Evolutionary conservation across 2,888 invertebrate species (phyloP).

Genomic region (Entomobrya multifasciata): DNA sequence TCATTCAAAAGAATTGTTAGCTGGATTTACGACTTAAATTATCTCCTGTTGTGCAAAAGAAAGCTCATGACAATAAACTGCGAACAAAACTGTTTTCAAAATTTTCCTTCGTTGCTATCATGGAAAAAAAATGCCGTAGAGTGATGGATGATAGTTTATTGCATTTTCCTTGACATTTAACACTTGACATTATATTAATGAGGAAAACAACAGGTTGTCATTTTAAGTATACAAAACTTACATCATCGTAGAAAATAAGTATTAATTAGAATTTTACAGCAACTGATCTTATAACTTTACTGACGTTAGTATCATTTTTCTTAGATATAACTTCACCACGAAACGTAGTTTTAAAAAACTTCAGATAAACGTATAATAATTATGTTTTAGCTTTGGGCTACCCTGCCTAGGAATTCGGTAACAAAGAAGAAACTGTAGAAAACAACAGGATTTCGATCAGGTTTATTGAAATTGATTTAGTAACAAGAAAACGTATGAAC

Average conservation of each 20-base stretch:
- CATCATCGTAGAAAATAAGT: background rate
- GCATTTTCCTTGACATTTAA: constrained; percentile 41
- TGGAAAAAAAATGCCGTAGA: background rate
- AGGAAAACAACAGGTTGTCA: background rate
- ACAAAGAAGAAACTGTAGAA: background rate
- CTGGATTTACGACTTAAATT: too few relatives aligned
- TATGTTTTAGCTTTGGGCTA: background rate
- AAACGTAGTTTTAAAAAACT: too few relatives aligned
- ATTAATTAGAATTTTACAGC: too few relatives aligned
- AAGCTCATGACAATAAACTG: background rate
- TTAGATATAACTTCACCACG: too few relatives aligned
- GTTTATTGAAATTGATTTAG: constrained; percentile 18
- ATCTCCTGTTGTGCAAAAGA: constrained; percentile 7
- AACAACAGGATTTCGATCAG: constrained; percentile 12
- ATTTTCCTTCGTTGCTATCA: too few relatives aligned
- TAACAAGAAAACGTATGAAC: background rate
- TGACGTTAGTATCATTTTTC: too few relatives aligned
- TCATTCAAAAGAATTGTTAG: too few relatives aligned
- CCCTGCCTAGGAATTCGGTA: background rate
- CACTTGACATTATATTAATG: constrained; percentile 19
- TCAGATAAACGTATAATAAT: too few relatives aligned
- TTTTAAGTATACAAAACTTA: background rate
- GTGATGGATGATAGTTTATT: constrained; percentile 7
- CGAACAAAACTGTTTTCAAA: background rate
- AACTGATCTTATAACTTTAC: too few relatives aligned